Evolutionary conservation across 2,113 vertebrate genomes (phyloP), one percentile per base, ranked within the genome.

Genomic region (Eptesicus fuscus): DNA sequence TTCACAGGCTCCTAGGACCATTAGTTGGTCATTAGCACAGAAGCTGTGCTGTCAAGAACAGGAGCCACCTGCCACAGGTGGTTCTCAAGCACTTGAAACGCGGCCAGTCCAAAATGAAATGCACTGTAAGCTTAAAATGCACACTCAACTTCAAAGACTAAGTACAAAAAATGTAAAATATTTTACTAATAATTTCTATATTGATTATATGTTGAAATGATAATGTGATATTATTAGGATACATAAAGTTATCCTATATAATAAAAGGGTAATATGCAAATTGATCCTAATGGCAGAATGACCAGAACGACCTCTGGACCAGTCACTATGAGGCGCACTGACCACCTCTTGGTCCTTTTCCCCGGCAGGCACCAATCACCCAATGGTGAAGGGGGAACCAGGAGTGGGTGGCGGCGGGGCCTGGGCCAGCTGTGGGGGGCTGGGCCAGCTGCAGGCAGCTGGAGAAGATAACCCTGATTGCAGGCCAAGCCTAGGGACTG

Each of bases 1-100:
- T 93, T 88, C 85, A 17, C 17, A 84, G 40, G 42, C 73, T 94
- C 53, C 35, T 74, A 71, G 83, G 84, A 47, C 95, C 85, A 86
- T 76, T 93, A 70, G n/a, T 40, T 88, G 63, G 44, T 69, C 83
- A 70, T 88, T 74, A 92, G 67, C 76, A 88, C 42, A 22, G 70
- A 7, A 37, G 28, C 20, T 67, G 13, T 51, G 71, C 71, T 28
- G 28, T 59, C 73, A 94, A 94, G 0, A 20, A n/a, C 6, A 1
- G 49, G 16, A 88, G 53, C 69, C 47, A 71, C 13, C 16, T 47
- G 53, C 30, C 32, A 78, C 61, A 20, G 2, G 65, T 16, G 61
- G 51, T 61, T 71, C 4, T 12, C 5, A 32, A 83, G 70, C 9
- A 14, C 73, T 82, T 86, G 71, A 92, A 93, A 40, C 1, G 25